Evolutionary conservation across 2,797 vertebrate genomes (phyloP).

Genomic region (Buceros bicornis): DNA sequence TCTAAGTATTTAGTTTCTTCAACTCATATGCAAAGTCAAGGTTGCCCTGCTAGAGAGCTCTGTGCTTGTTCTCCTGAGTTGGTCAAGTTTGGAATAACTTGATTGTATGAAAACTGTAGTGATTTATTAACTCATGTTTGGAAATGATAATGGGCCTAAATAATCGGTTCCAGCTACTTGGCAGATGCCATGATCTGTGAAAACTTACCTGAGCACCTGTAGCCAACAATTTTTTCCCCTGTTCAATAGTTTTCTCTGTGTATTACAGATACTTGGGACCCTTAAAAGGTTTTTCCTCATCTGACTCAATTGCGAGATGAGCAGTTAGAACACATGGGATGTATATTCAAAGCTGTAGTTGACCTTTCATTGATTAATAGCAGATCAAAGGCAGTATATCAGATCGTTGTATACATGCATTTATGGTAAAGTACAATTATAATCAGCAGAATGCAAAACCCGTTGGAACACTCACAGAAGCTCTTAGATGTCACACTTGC

Average conservation of each 20-base stretch:
- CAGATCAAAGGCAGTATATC: neutral
- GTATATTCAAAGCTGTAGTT: neutral
- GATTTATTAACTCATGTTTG: neutral
- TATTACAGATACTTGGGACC: neutral
- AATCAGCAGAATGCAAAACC: neutral
- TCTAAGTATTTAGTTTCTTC: neutral
- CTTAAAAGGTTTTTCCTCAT: neutral
- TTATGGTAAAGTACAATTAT: neutral
- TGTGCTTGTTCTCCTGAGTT: neutral
- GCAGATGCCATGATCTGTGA: neutral
- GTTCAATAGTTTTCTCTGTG: neutral
- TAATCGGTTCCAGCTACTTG: neutral
- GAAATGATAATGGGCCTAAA: neutral
- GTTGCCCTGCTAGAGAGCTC: neutral
- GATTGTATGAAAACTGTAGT: neutral
- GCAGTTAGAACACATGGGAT: neutral
- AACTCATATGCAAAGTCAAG: neutral
- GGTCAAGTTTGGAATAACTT: neutral
- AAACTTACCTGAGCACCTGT: neutral
- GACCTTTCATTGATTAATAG: neutral
- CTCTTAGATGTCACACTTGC: neutral
- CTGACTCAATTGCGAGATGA: neutral
- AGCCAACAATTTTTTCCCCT: neutral
- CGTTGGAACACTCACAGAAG: neutral
- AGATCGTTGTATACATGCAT: fast-evolving